Base-by-base conservation (phyloP, 2,888 invertebrate species). In the Philereme transversata region DNA sequence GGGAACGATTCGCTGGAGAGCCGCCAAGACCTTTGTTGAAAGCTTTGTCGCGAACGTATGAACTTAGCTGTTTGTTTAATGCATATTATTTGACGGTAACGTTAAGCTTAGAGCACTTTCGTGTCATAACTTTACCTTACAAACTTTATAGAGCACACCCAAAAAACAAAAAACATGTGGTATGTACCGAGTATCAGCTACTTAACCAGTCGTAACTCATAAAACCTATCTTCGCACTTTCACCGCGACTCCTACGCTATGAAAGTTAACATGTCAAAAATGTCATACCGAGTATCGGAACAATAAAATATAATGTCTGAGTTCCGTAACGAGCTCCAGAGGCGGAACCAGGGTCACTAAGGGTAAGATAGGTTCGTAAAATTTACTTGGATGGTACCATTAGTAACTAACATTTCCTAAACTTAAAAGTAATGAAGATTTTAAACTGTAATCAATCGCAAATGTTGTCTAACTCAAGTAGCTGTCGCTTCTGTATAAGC, bases 11-110 rank as follows among this genome's bases (percentile, higher is more conserved):
- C 67, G 68, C 77, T 88, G 89, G 87, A 80, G 64, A 60, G 60
- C 49, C 57, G 89, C 89, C 89, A 90, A 81, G 79, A 74, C 83
- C 81, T 87, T 82, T 83, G 87, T 82, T 84, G 79, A 83, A 82
- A 85, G 84, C 81, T 76, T 79, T 78, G 77, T 79, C 84, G 76
- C 77, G 77, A 81, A 79, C 43, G 58, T 43, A 51, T 33, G 51
- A 68, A 72, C 69, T 67, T 75, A 74, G 71, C 69, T 61, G 65
- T 70, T 62, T 57, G 60, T 69, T 72, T 72, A 71, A 44, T 49
- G 44, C 49, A 71, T 65, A 71, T 68, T 70, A 67, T 70, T 69
- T 68, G 70, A 71, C 61, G 60, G 65, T 36, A 53, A 50, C 46
- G 22, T 22, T 5, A 49, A 50, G 40, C 40, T 50, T 62, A 50